Conservation (phyloP, 2,797 vertebrate genomes). For the Centropyge bicolor region DNA sequence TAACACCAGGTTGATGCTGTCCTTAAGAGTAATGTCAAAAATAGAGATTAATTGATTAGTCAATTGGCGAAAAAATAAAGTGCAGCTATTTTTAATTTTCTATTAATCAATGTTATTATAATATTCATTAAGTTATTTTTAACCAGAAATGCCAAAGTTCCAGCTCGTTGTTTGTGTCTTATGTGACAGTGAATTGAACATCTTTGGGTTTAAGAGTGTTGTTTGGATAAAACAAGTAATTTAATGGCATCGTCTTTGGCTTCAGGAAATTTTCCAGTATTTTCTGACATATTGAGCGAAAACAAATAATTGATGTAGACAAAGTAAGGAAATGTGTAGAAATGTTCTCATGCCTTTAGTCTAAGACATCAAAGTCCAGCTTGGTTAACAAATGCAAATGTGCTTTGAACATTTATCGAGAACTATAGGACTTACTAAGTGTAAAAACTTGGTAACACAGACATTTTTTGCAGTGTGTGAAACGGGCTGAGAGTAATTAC, state of each 20-base stretch:
- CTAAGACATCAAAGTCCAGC: not conserved
- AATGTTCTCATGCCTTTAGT: not conserved
- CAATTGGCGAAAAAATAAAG: no score
- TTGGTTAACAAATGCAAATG: not conserved
- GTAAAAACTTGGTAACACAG: not conserved
- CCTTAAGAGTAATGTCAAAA: no score
- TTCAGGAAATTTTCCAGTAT: not conserved
- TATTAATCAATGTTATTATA: not conserved
- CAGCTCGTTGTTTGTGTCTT: not conserved
- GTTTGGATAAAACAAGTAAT: not conserved
- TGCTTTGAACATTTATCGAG: not conserved
- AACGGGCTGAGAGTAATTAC: constrained; percentile 62
- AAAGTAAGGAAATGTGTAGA: not conserved
- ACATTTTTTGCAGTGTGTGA: constrained; percentile 50
- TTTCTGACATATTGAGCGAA: not conserved
- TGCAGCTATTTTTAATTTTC: not conserved
- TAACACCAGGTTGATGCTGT: no score
- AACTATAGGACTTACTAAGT: not conserved
- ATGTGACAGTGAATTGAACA: not conserved
- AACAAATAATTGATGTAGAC: no score
- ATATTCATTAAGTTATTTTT: not conserved
- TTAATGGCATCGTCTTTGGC: not conserved
- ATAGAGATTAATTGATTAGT: no score
- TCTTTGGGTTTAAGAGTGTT: not conserved
- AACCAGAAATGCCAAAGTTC: no score